Percentiles rank a stretch among this genome's conserved stretches.
Evolutionary conservation across 1,140 invertebrate species (phyloP).

Genomic region (Pogonus chalceus): DNA sequence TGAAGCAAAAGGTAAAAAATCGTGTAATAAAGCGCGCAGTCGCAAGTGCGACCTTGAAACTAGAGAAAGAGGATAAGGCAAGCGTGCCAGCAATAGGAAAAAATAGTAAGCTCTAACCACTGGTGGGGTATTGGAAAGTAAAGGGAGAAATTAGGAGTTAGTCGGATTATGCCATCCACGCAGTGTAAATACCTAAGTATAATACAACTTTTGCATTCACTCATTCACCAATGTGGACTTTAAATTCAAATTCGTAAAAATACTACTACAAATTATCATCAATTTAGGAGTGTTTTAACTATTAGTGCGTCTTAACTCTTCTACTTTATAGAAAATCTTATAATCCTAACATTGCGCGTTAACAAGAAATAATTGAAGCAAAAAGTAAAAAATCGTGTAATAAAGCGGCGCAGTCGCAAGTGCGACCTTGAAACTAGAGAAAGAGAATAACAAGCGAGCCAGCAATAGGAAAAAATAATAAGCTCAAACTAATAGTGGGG

Average conservation of each 20-base stretch:
- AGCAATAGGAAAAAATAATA: conserved; percentile 30
- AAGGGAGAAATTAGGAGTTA: conserved; percentile 36
- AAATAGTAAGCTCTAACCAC: conserved; percentile 19
- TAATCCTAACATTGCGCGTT: too few species aligned
- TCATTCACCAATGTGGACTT: too few species aligned
- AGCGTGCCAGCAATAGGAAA: conserved; percentile 32
- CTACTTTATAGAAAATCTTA: too few species aligned
- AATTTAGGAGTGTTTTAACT: too few species aligned
- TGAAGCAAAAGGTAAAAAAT: conserved; percentile 18
- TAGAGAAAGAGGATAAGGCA: conserved; percentile 30
- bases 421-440: conserved; percentile 35
- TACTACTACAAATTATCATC: too few species aligned
- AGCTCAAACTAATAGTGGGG: conserved; percentile 21
- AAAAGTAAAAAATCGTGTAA: conserved; percentile 15
- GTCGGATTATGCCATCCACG: conserved; percentile 27
- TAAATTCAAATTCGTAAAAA: too few species aligned
- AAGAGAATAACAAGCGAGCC: conserved; percentile 29
- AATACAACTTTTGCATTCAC: too few species aligned
- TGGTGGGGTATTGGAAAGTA: conserved; percentile 28
- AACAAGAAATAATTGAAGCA: conserved; percentile 15
- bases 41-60: conserved; percentile 31
- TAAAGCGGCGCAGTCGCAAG: conserved; percentile 20
- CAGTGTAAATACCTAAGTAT: too few species aligned
- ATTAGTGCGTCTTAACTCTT: too few species aligned
- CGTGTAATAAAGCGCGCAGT: conserved; percentile 18